Evolutionary conservation across 2,888 invertebrate genomes (phyloP).

Genomic region (Scotopteryx bipunctaria): DNA sequence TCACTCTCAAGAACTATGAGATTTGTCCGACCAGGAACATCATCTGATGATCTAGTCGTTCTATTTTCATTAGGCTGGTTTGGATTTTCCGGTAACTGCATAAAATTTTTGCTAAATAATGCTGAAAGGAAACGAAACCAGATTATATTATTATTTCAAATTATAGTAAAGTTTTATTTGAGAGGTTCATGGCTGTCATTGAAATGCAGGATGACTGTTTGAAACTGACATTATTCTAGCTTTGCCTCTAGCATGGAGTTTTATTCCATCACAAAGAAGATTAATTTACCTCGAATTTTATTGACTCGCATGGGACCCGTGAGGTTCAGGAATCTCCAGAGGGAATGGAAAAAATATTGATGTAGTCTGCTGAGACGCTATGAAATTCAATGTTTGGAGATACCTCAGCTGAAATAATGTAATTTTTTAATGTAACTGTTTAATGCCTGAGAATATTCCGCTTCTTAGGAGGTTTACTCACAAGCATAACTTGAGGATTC

Average conservation of each 20-base stretch:
- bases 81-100: slow-evolving; percentile 2
- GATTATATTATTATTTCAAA: too few species aligned
- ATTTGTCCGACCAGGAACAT: neutral
- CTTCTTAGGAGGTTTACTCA: slow-evolving; percentile 42
- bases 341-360: slow-evolving; percentile 63
- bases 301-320: slow-evolving; percentile 11
- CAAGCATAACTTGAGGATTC: slow-evolving; percentile 59
- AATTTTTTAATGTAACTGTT: too few species aligned
- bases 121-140: too few species aligned
- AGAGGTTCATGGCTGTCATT: neutral
- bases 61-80: slow-evolving; percentile 3
- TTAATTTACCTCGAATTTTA: neutral
- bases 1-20: neutral
- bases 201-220: neutral
- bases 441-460: too few species aligned
- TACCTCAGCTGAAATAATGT: slow-evolving; percentile 59
- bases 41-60: neutral
- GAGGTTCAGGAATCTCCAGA: slow-evolving; percentile 46
- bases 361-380: slow-evolving; percentile 51
- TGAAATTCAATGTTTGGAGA: slow-evolving; percentile 57
- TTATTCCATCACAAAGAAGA: neutral
- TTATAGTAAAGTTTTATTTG: too few species aligned
- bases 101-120: neutral
- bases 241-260: neutral
- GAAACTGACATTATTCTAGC: neutral